Percentiles rank a stretch among this genome's conserved stretches.
These are phyloP conservation scores for Campoplex capitator DNA, from an alignment of 2,888 invertebrate species.

Conservation along the genomic window DNA sequence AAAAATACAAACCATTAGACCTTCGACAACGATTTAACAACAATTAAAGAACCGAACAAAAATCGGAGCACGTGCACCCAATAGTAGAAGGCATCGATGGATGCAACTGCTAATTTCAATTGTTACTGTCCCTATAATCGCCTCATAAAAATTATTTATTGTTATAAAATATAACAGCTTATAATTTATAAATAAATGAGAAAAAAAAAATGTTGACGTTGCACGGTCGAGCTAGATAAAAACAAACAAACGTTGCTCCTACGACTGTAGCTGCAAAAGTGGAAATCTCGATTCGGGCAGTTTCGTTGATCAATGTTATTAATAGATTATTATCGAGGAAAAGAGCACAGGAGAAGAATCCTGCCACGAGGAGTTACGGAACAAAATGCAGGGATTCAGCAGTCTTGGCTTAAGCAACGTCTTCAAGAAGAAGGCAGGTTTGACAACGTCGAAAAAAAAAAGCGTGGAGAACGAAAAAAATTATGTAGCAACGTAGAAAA, in stretches of 20 bases:
- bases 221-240: not conserved
- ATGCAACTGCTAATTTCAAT: no score
- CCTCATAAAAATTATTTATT: no score
- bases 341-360: not conserved
- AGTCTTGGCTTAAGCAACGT: conserved; percentile 81
- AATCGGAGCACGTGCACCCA: no score
- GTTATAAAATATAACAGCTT: no score
- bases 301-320: conserved; percentile 2
- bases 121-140: no score
- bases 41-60: no score
- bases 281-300: not conserved
- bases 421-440: conserved; percentile 82
- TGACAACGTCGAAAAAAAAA: conserved; percentile 11
- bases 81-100: no score
- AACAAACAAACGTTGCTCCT: not conserved
- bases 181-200: no score
- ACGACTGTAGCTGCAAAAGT: not conserved
- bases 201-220: not conserved
- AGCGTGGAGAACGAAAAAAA: not conserved
- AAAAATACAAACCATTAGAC: no score
- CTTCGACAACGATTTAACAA: no score
- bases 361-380: conserved; percentile 59
- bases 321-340: not conserved
- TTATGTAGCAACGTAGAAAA: not conserved
- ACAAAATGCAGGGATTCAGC: conserved; percentile 81